These are phyloP conservation scores for Trachelus stipa DNA, from an alignment of 2,888 invertebrate species.

Conservation along the genomic window DNA sequence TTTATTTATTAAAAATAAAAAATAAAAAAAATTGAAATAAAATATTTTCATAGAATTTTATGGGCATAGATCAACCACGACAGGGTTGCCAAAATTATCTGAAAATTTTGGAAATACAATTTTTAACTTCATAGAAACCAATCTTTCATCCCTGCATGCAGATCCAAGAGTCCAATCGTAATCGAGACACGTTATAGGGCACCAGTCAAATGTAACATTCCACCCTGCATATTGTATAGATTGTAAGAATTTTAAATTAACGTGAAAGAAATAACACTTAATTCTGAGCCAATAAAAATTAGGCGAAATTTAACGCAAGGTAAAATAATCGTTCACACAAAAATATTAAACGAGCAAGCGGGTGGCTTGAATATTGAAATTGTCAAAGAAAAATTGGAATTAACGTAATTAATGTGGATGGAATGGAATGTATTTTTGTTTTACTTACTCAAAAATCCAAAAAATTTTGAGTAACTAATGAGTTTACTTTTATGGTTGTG, in stretches of 20 bases:
- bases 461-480: constrained; percentile 24
- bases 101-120: too few species aligned
- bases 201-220: constrained; percentile 28
- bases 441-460: background rate
- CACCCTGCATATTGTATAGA: constrained; percentile 23
- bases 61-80: constrained; percentile 10
- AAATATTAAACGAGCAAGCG: too few species aligned
- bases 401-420: background rate
- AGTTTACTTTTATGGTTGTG: constrained; percentile 38
- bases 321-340: too few species aligned
- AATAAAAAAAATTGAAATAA: background rate
- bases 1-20: background rate
- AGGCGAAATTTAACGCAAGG: background rate
- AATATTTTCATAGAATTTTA: constrained; percentile 16
- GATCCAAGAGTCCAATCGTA: too few species aligned
- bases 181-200: background rate
- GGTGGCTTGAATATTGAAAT: too few species aligned
- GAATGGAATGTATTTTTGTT: background rate
- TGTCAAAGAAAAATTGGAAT: too few species aligned
- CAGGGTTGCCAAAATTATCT: too few species aligned
- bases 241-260: constrained; percentile 25
- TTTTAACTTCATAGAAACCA: too few species aligned
- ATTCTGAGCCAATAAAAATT: background rate
- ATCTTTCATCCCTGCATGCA: too few species aligned
- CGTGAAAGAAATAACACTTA: constrained; percentile 11